These are phyloP conservation scores for Eupsilia transversa DNA, from an alignment of 2,888 invertebrate species.

Conservation along the genomic window DNA sequence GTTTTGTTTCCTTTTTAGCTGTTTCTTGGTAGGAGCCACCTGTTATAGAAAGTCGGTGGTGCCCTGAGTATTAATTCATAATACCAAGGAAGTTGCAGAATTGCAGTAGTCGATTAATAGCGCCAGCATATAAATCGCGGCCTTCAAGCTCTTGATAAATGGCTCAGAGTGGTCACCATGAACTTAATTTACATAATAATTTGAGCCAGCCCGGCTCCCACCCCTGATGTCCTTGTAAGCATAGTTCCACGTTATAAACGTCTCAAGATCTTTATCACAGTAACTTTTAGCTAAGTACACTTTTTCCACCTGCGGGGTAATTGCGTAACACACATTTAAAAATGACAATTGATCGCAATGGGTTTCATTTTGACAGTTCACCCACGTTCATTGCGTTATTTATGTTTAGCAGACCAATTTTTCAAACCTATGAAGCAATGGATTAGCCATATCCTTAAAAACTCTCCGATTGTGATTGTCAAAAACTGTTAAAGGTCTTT, in stretches of 20 bases:
- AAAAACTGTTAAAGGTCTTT: not conserved
- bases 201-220: constrained; percentile 13
- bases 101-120: constrained; percentile 10
- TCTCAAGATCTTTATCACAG: constrained; percentile 39
- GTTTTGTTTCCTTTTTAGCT: constrained; percentile 1
- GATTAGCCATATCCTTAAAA: no score
- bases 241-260: constrained; percentile 13
- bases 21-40: not conserved
- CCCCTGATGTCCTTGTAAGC: constrained; percentile 47
- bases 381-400: no score
- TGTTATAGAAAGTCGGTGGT: not conserved
- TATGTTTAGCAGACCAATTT: no score
- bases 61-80: not conserved
- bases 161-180: constrained; percentile 42
- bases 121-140: not conserved
- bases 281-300: not conserved
- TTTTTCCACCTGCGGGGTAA: not conserved
- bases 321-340: no score
- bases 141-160: constrained; percentile 44
- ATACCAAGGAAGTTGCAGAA: constrained; percentile 15
- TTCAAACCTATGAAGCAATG: no score
- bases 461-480: no score
- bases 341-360: no score
- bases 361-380: no score
- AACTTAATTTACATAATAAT: constrained; percentile 51